Percentiles rank a stretch among this genome's conserved stretches.
Evolutionary conservation across 2,888 invertebrate genomes (phyloP).

Genomic region (Conchocele bisecta): DNA sequence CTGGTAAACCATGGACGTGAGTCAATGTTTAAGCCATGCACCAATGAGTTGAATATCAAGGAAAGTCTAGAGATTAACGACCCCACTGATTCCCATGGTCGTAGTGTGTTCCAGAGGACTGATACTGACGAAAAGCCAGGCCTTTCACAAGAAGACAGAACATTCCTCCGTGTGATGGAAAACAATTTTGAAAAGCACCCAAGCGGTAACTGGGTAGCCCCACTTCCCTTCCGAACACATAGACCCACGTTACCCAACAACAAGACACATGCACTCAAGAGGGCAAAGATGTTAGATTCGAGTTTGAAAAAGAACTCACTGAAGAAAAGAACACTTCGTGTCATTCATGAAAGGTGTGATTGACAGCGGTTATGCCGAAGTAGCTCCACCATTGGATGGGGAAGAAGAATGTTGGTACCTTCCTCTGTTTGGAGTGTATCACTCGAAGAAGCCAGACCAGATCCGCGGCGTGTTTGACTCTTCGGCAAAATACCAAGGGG

Average conservation of each 20-base stretch:
- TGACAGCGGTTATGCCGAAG: constrained; percentile 47
- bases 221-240: constrained; percentile 41
- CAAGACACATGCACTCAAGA: constrained; percentile 22
- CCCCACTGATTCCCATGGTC: too few species aligned
- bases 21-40: constrained; percentile 16
- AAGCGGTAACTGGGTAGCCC: constrained; percentile 47
- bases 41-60: constrained; percentile 1
- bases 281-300: constrained; percentile 36
- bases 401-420: constrained; percentile 27
- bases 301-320: constrained; percentile 32
- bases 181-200: constrained; percentile 20
- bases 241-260: constrained; percentile 45
- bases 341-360: constrained; percentile 52
- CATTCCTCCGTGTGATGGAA: constrained; percentile 41
- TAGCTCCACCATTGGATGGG: constrained; percentile 39
- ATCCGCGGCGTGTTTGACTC: constrained; percentile 31
- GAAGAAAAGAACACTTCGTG: constrained; percentile 47
- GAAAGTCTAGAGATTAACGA: not conserved
- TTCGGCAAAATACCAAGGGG: constrained; percentile 12
- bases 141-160: constrained; percentile 43
- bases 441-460: constrained; percentile 18
- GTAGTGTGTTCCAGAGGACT: constrained; percentile 27
- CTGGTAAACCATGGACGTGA: constrained; percentile 6
- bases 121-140: constrained; percentile 41
- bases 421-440: constrained; percentile 25